Percentiles rank a stretch among this genome's conserved stretches.
Evolutionary conservation across 2,797 vertebrate species (phyloP).

Genomic region (Tarsius wallacei): DNA sequence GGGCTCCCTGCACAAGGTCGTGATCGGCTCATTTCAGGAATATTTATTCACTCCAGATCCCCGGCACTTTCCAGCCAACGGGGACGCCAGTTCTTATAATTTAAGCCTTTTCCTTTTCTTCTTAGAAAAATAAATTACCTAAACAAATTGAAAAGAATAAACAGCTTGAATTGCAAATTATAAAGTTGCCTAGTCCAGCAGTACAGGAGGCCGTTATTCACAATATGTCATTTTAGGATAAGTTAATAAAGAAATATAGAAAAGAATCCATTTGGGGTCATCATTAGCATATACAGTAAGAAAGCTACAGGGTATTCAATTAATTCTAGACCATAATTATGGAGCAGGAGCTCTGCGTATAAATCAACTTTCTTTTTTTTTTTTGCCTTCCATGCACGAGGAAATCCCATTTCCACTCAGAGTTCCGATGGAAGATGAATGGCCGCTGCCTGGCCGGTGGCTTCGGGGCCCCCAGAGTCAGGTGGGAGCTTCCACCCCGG

Average conservation of each 20-base stretch:
- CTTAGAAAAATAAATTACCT: conserved; percentile 86
- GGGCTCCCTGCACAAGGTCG: neutral
- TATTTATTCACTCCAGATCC: conserved; percentile 68
- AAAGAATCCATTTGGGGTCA: conserved; percentile 89
- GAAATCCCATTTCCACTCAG: conserved; percentile 80
- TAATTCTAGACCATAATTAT: conserved; percentile 91
- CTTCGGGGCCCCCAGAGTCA: conserved; percentile 76
- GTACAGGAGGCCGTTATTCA: conserved; percentile 88
- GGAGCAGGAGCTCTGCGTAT: conserved; percentile 85
- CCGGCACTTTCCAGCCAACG: conserved; percentile 7
- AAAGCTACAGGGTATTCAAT: conserved; percentile 90
- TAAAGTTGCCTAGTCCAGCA: conserved; percentile 88
- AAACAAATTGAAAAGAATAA: conserved; percentile 85
- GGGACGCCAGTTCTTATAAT: conserved; percentile 67
- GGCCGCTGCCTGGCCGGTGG: conserved; percentile 59
- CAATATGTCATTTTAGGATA: conserved; percentile 89
- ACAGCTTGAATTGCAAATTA: conserved; percentile 88
- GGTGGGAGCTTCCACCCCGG: conserved; percentile 63
- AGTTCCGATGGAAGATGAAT: conserved; percentile 61
- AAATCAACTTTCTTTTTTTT: conserved; percentile 85
- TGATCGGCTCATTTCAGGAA: conserved; percentile 46
- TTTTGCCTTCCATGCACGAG: neutral
- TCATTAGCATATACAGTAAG: conserved; percentile 89
- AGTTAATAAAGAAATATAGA: conserved; percentile 90
- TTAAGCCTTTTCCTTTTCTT: conserved; percentile 68